A percentile compares a stretch with the other conserved stretches of the same genome.
Conservation (phyloP, 1,140 invertebrate species). For the Oncopodura yosiiana region DNA sequence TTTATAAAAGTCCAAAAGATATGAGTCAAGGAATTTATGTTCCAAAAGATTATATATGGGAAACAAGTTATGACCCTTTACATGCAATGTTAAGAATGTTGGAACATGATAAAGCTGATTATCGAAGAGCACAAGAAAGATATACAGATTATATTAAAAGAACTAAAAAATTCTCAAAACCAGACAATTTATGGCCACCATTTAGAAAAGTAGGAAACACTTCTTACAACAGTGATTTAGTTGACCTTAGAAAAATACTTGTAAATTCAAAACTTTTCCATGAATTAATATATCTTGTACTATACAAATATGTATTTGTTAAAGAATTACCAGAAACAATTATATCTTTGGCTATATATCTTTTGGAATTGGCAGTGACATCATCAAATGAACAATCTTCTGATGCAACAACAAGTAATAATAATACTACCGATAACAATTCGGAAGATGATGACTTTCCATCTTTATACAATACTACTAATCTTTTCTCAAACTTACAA, state of each 20-base stretch:
- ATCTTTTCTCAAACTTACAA: not conserved
- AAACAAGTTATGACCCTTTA: constrained; percentile 83
- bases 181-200: constrained; percentile 66
- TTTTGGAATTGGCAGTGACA: constrained; percentile 72
- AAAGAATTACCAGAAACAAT: constrained; percentile 67
- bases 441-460: too few relatives aligned
- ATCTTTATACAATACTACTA: not conserved
- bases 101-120: constrained; percentile 84
- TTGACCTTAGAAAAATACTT: too few relatives aligned
- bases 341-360: constrained; percentile 69
- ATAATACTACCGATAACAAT: not conserved
- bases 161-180: constrained; percentile 51
- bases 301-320: constrained; percentile 70
- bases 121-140: constrained; percentile 80
- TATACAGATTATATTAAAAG: constrained; percentile 43
- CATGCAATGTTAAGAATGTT: constrained; percentile 77
- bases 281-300: constrained; percentile 65
- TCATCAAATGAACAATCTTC: constrained; percentile 43
- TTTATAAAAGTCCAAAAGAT: constrained; percentile 14
- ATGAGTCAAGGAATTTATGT: constrained; percentile 90
- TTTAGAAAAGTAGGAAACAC: constrained; percentile 54
- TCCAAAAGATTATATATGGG: constrained; percentile 77
- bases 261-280: constrained; percentile 76
- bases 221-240: not conserved
- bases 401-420: not conserved